Percentiles rank a stretch among this genome's conserved stretches.
Evolutionary conservation across 2,113 vertebrate genomes (phyloP).

Genomic region (Rhodinocichla rosea): DNA sequence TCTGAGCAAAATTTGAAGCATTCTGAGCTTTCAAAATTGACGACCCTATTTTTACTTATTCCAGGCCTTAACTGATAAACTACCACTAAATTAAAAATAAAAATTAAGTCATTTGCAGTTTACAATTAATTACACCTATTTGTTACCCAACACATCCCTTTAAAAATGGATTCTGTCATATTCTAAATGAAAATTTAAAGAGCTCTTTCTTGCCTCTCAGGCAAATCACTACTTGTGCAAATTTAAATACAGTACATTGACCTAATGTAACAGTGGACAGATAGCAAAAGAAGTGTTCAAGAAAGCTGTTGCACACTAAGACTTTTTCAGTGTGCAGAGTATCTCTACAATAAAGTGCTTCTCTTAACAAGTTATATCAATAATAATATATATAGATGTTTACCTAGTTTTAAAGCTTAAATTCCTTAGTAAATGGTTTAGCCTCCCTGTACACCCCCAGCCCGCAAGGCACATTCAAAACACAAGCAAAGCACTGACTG

Average conservation of each 20-base stretch:
- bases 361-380: background rate
- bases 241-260: background rate
- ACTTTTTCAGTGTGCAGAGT: background rate
- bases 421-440: background rate
- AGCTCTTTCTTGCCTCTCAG: background rate
- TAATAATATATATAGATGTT: background rate
- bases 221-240: slow-evolving; percentile 23
- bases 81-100: background rate
- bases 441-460: background rate
- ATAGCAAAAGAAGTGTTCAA: background rate
- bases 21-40: background rate
- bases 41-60: background rate
- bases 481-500: background rate
- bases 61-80: background rate
- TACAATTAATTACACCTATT: background rate
- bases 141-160: background rate
- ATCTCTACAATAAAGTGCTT: slow-evolving; percentile 44
- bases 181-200: background rate
- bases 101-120: background rate
- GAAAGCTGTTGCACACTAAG: background rate
- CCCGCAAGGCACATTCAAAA: slow-evolving; percentile 34
- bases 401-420: slow-evolving; percentile 29
- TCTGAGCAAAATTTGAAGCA: background rate
- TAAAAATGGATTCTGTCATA: background rate
- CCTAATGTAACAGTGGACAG: background rate